A percentile compares a stretch with the other conserved stretches of the same genome.
Conservation (phyloP, 2,797 vertebrate species). For the Myotis findleyi region DNA sequence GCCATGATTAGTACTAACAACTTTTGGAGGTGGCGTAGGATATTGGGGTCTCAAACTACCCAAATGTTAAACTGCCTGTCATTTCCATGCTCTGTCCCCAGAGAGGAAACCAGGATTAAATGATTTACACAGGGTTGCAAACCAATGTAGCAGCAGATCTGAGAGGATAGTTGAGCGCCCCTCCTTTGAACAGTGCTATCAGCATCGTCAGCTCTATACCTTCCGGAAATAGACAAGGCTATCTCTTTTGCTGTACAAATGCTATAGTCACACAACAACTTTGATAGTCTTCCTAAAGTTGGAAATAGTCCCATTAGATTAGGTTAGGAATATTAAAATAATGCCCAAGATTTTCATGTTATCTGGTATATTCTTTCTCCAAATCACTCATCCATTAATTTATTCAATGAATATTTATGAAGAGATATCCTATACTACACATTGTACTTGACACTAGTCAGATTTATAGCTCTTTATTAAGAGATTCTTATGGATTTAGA, state of each 20-base stretch:
- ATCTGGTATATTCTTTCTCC: constrained; percentile 23
- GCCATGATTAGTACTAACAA: not conserved
- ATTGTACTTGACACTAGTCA: not conserved
- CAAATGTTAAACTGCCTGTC: constrained; percentile 17
- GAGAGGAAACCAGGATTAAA: constrained; percentile 17
- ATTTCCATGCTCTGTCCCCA: not conserved
- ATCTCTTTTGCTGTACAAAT: constrained; percentile 39
- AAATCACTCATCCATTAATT: constrained; percentile 19
- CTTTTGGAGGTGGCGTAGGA: not conserved
- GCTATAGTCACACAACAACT: not conserved
- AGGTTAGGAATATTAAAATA: constrained; percentile 48
- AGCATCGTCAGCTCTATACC: not conserved
- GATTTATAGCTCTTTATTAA: constrained; percentile 41
- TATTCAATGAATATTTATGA: constrained; percentile 66
- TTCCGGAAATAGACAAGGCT: not conserved
- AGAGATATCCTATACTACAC: not conserved
- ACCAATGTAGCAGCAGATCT: not conserved
- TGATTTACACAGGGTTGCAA: not conserved
- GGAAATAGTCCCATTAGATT: constrained; percentile 61
- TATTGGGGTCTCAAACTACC: not conserved
- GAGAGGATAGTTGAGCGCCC: not conserved
- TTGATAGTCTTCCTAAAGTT: constrained; percentile 10
- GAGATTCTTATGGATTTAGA: not conserved
- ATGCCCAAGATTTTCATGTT: constrained; percentile 37
- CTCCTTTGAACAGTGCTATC: not conserved